Evolutionary conservation across 1,140 invertebrate species (phyloP), one percentile per base, ranked within the genome.

Genomic region (Aphelinus atriplicis): DNA sequence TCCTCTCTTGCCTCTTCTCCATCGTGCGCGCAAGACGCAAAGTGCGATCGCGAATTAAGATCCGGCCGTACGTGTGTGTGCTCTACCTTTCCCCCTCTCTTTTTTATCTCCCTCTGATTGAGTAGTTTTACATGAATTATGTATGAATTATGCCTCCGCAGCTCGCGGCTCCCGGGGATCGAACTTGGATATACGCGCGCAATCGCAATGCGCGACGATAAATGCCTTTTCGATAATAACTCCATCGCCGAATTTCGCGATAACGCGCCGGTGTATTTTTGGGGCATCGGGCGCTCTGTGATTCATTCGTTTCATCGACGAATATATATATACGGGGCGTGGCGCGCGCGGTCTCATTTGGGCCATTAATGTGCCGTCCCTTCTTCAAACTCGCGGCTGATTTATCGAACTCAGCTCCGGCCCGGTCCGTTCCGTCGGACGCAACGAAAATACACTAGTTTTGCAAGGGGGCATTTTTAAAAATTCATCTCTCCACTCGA

Each of bases 21-120:
- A 26, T n/a, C 45, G 9, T 2, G 7, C 1, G n/a, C 61, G 61
- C 9, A 46, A 51, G 63, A 65, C 50, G 65, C 65, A 55, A 56
- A 57, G 55, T 48, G 53, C 55, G 66, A 68, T 68, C 26, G 9
- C 55, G n/a, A 68, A 68, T 68, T 68, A 57, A 58, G 66, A 68
- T 68, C 58, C 46, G 60, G 2, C 5, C 4, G 43, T 46, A 10
- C 60, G 26, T 43, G 60, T 47, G 46, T 26, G 42, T 48, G 26
- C 26, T 26, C 26, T 26, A 26, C 26, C 26, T 26, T 0, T 26
- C 26, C 26, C 26, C 26, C 26, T 26, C 26, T 26, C 26, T 0
- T 26, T 26, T 26, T 26, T 26, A 26, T 26, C 26, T 6, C 10
- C 26, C 10, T 51, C 66, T 68, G 66, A 68, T 68, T 68, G 66